Percentiles rank a stretch among this genome's conserved stretches.
Conservation (phyloP, 2,888 invertebrate species). For the Salticus scenicus region DNA sequence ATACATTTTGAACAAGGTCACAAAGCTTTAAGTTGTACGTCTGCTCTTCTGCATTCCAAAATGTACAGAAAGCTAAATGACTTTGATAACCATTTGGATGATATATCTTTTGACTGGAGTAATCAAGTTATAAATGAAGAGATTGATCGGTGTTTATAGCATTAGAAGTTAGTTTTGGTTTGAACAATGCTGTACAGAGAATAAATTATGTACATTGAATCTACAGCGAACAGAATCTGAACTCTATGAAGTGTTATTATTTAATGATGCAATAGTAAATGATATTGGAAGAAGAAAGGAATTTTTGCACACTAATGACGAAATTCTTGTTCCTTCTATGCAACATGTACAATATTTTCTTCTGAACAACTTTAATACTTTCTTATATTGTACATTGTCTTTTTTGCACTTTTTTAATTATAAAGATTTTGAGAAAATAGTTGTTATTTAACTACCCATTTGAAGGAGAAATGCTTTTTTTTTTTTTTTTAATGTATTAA, state of each 20-base stretch:
- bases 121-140: conserved; percentile 83
- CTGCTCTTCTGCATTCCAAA: conserved; percentile 83
- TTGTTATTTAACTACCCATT: background rate
- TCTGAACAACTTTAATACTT: background rate
- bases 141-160: conserved; percentile 76
- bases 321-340: background rate
- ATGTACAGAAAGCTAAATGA: conserved; percentile 89
- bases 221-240: background rate
- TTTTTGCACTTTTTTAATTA: background rate
- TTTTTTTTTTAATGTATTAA: no score
- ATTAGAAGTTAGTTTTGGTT: background rate
- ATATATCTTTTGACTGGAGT: conserved; percentile 91
- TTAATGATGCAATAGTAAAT: background rate
- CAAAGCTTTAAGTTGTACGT: conserved; percentile 79
- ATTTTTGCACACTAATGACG: background rate
- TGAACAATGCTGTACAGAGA: background rate
- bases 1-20: conserved; percentile 75
- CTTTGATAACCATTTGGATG: conserved; percentile 97
- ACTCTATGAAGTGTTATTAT: background rate
- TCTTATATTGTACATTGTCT: background rate
- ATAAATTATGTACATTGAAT: conserved; percentile 4
- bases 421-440: background rate
- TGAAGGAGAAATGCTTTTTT: background rate
- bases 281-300: no score
- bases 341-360: background rate